Base-by-base conservation (phyloP, 2,888 invertebrate species). In the Nyleta sp. region DNA sequence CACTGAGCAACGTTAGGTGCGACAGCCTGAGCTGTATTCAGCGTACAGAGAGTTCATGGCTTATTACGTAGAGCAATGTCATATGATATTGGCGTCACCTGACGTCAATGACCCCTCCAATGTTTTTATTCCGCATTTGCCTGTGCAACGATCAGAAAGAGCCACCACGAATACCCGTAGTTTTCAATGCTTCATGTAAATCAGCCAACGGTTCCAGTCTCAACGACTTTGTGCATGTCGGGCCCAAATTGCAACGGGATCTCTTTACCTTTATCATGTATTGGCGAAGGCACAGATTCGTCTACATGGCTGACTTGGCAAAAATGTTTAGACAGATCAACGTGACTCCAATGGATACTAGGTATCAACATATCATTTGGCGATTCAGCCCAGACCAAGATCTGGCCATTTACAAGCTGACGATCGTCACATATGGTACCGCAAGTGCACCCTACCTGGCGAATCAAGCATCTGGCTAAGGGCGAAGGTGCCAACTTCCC, bases 141-240 rank as follows among this genome's bases (percentile, higher is more conserved):
- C 74, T 2, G 71, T 79, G 3, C 15, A 71, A 10, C 44, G 77
- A 0, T 38, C 42, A 11, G 31, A 46, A 5, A 79, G 79, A 17
- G 35, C 52, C 4, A 79, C 79, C 0, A 71, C 79, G 0, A 59
- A 62, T 33, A 0, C 6, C 15, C 11, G 77, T 77, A 0, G 80
- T 77, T 8, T 79, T 79, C 40, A 74, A 80, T 17, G 79, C 79
- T 3, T 72, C 75, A n/a, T 44, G 44, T 17, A 15, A 18, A 8
- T 44, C 44, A 2, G 7, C 15, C 2, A 44, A 44, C 17, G 17
- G 17, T 10, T 18, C 44, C 4, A 44, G 17, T 15, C 17, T 44
- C 3, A 46, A 46, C n/a, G 22, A 20, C n/a, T 46, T 46, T 46
- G 5, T 46, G 10, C 22, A 46, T 11, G 20, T 11, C 1, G 46